Percentiles rank a stretch among this genome's conserved stretches.
These are phyloP conservation scores for Centropus bengalensis DNA, from an alignment of 2,113 vertebrate species.

Conservation along the genomic window DNA sequence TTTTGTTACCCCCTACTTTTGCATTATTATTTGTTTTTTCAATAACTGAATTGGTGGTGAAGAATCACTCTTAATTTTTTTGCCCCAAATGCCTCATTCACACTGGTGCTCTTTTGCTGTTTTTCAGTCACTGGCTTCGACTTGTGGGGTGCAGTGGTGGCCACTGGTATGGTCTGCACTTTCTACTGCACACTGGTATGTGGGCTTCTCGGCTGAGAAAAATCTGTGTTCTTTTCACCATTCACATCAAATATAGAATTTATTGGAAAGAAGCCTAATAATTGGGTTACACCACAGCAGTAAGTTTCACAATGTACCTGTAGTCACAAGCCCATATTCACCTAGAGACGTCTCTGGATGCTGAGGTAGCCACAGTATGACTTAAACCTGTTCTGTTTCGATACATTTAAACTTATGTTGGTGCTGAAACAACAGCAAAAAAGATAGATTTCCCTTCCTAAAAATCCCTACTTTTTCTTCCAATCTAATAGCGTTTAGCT, in stretches of 20 bases:
- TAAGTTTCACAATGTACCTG: neutral
- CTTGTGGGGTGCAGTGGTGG: slow-evolving; percentile 88
- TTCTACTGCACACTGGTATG: slow-evolving; percentile 92
- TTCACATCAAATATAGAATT: neutral
- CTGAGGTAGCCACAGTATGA: neutral
- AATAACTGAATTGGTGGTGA: neutral
- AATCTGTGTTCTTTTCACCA: neutral
- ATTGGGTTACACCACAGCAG: neutral
- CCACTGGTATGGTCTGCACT: slow-evolving; percentile 88
- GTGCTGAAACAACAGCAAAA: neutral
- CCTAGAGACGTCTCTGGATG: neutral
- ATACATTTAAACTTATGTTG: neutral
- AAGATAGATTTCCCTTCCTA: neutral
- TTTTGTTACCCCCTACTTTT: neutral
- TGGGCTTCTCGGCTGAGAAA: neutral
- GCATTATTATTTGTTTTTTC: neutral
- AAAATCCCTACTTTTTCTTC: neutral
- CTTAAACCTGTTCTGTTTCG: neutral
- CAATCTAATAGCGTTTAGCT: neutral
- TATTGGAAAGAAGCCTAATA: neutral
- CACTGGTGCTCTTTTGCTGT: neutral
- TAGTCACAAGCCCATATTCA: neutral
- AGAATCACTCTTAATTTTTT: neutral
- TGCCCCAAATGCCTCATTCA: neutral
- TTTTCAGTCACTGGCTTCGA: slow-evolving; percentile 86